Conservation (phyloP, 1,140 invertebrate genomes). For the Camponotus vicinus region DNA sequence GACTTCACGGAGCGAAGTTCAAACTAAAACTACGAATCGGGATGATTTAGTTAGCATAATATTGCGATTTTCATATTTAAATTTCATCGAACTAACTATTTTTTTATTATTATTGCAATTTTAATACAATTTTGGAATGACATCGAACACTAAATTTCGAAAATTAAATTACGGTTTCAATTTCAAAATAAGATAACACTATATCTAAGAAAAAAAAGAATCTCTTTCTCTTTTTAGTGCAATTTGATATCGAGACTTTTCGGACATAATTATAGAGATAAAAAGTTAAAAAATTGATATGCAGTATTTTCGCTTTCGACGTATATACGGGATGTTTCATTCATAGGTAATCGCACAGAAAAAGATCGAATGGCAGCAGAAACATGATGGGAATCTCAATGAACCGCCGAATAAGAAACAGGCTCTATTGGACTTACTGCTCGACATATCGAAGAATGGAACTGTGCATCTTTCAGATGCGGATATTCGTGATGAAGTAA, state of each 20-base stretch:
- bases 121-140: background rate
- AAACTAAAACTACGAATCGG: background rate
- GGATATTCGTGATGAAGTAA: slow-evolving; percentile 88
- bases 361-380: slow-evolving; percentile 78
- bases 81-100: no score
- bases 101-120: background rate
- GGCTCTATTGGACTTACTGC: slow-evolving; percentile 89
- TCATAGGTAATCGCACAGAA: slow-evolving; percentile 84
- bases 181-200: background rate
- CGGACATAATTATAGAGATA: background rate
- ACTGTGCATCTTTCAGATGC: slow-evolving; percentile 75
- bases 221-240: background rate
- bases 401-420: slow-evolving; percentile 81
- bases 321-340: background rate
- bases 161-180: background rate
- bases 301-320: background rate
- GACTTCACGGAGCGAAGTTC: background rate
- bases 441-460: slow-evolving; percentile 84
- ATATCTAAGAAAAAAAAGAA: background rate
- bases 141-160: background rate
- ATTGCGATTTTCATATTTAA: no score
- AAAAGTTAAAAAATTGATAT: background rate
- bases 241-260: background rate
- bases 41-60: background rate
- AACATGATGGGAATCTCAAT: slow-evolving; percentile 72